These are phyloP conservation scores for Coelinius sp. DNA, from an alignment of 2,888 invertebrate genomes.

Conservation along the genomic window DNA sequence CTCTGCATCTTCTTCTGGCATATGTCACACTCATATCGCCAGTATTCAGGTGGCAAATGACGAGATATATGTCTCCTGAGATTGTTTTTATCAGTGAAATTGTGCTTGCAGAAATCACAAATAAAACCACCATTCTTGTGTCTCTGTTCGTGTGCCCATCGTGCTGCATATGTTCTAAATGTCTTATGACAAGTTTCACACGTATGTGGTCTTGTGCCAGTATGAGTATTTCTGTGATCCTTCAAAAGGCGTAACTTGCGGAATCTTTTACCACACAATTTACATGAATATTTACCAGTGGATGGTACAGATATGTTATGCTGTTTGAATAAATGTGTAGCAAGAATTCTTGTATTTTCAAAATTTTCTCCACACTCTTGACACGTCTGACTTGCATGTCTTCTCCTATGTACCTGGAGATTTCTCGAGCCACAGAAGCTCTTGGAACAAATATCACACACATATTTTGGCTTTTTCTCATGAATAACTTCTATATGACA, in stretches of 20 bases:
- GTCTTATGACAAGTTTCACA: neutral
- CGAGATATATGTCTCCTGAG: neutral
- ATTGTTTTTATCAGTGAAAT: neutral
- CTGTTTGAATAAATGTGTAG: neutral
- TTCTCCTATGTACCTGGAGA: neutral
- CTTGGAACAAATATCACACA: neutral
- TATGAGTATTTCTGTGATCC: neutral
- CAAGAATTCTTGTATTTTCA: neutral
- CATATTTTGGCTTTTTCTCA: neutral
- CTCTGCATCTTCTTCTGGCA: neutral
- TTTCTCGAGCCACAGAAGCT: neutral
- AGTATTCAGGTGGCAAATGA: neutral
- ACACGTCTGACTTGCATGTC: neutral
- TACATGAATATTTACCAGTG: neutral
- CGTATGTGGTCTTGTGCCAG: neutral
- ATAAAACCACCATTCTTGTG: neutral
- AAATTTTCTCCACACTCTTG: neutral
- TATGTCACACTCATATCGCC: neutral
- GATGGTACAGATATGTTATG: neutral
- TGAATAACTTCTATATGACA: neutral
- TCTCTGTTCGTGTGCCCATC: neutral
- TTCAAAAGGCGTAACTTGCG: neutral
- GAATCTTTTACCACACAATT: neutral
- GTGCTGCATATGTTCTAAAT: neutral
- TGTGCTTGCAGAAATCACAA: slow-evolving; percentile 1